Evolutionary conservation across 2,113 vertebrate species (phyloP).

Genomic region (Scolopax mira): DNA sequence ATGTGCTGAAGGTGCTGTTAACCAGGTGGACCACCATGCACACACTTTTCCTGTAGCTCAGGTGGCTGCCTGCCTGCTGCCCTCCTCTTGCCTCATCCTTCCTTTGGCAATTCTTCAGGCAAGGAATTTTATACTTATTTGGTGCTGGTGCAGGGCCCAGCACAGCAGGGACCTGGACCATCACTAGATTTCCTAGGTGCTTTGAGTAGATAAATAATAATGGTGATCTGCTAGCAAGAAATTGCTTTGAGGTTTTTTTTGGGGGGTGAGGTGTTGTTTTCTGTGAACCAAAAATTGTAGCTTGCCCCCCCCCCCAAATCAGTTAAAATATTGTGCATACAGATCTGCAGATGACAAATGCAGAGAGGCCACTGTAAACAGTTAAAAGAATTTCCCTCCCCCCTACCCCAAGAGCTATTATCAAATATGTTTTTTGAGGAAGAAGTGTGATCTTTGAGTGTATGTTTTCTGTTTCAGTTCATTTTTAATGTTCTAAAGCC

Average conservation of each 20-base stretch:
- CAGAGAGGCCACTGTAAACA: not conserved
- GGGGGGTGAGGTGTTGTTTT: not conserved
- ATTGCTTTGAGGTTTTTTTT: not conserved
- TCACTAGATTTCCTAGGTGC: not conserved
- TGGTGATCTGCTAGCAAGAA: not conserved
- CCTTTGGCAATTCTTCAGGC: not conserved
- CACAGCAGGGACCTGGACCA: not conserved
- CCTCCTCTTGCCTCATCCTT: not conserved
- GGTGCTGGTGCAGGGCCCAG: not conserved
- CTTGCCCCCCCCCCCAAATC: not conserved
- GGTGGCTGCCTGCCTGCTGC: not conserved
- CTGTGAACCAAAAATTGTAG: not conserved
- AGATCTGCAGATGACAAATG: not conserved
- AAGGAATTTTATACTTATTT: not conserved
- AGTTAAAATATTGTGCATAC: not conserved
- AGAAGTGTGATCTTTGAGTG: not conserved
- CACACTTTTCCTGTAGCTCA: not conserved
- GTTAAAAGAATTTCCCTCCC: not conserved
- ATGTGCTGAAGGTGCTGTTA: not conserved
- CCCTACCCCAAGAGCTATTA: not conserved
- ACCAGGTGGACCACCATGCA: accelerated
- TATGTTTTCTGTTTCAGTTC: slow-evolving; percentile 15
- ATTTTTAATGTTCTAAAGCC: not conserved
- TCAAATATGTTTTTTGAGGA: not conserved
- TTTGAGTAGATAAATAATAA: not conserved